phyloP scores from a whole-genome alignment of 2,888 invertebrate species.

The Drosophila atripex region DNA sequence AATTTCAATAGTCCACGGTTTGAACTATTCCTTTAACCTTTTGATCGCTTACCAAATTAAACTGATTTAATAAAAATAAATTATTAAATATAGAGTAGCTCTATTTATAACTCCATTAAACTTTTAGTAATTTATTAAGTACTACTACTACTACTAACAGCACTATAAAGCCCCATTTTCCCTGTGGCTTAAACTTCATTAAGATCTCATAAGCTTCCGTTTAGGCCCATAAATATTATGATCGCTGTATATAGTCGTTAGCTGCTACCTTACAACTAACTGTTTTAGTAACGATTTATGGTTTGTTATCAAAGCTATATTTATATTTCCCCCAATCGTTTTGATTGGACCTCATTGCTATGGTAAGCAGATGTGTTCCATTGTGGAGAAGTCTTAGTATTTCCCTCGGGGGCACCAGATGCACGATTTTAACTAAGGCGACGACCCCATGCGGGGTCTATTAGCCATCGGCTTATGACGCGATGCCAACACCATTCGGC shows the following conservation, averaged over 20 bases:
- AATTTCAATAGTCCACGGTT: too few species aligned
- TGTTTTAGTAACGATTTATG: constrained; percentile 23
- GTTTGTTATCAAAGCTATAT: constrained; percentile 23
- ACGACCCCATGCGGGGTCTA: constrained; percentile 65
- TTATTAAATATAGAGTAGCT: not conserved
- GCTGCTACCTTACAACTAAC: constrained; percentile 19
- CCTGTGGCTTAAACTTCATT: constrained; percentile 27
- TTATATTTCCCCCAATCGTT: constrained; percentile 25
- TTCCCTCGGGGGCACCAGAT: constrained; percentile 13
- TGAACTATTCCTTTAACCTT: too few species aligned
- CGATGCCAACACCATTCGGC: constrained; percentile 67
- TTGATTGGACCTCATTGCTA: constrained; percentile 22
- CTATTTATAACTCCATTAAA: not conserved
- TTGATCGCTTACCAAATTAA: too few species aligned
- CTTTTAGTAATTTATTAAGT: not conserved
- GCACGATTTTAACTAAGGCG: constrained; percentile 26
- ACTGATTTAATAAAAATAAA: too few species aligned
- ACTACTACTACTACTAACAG: too few species aligned
- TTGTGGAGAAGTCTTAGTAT: not conserved
- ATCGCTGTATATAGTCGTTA: constrained; percentile 17
- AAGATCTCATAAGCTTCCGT: constrained; percentile 34
- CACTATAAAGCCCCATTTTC: not conserved
- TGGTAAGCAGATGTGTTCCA: constrained; percentile 36
- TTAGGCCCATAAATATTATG: constrained; percentile 21
- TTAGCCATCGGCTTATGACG: constrained; percentile 61